Percentiles rank a stretch among this genome's conserved stretches.
phyloP scores from a whole-genome alignment of 2,797 vertebrate genomes.

The Malurus splendens region DNA sequence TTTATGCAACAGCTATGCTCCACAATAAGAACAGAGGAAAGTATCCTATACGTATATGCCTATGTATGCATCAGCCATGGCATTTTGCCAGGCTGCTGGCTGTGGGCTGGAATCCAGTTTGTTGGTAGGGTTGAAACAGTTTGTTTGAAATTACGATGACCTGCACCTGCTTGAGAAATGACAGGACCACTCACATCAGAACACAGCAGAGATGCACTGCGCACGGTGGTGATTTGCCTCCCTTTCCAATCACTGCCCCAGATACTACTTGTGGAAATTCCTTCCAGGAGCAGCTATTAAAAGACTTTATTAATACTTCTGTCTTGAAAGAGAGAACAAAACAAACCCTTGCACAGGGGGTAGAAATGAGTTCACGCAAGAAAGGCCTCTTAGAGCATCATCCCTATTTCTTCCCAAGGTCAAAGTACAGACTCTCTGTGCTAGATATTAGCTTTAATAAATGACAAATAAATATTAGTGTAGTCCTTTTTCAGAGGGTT shows the following conservation, averaged over 20 bases:
- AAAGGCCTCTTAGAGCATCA: neutral
- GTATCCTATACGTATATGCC: rapidly evolving
- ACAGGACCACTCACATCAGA: neutral
- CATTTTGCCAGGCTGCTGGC: neutral
- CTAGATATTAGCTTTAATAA: neutral
- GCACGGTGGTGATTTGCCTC: rapidly evolving
- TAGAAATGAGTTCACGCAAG: neutral
- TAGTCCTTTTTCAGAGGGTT: neutral
- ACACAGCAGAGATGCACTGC: neutral
- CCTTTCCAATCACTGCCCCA: neutral
- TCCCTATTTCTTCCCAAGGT: neutral
- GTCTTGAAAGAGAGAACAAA: neutral
- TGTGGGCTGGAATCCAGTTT: neutral
- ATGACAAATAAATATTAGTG: neutral
- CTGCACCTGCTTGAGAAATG: constrained; percentile 17
- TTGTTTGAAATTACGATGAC: neutral
- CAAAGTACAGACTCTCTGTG: neutral
- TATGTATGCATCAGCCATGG: neutral
- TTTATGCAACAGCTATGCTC: constrained; percentile 51
- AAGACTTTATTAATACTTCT: neutral
- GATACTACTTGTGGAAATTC: neutral
- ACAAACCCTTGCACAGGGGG: rapidly evolving
- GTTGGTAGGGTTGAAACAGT: neutral
- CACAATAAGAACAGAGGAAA: neutral
- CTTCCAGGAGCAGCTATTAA: neutral